Percentiles rank a stretch among this genome's conserved stretches.
Conservation (phyloP, 2,888 invertebrate genomes). For the Brachyptera putata region DNA sequence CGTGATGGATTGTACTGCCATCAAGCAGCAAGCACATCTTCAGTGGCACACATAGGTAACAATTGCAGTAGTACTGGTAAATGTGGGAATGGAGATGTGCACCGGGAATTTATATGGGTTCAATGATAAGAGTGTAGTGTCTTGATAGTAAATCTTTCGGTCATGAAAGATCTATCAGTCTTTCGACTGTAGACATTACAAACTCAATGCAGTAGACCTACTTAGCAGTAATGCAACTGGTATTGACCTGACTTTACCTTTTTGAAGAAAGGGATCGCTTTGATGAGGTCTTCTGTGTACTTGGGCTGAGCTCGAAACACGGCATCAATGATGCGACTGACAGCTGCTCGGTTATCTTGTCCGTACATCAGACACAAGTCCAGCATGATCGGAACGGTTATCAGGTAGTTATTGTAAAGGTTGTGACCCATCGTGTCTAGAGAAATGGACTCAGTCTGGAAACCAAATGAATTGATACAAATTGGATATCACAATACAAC, state of each 20-base stretch:
- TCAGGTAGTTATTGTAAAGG: constrained; percentile 74
- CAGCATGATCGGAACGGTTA: constrained; percentile 77
- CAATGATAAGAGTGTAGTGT: too few species aligned
- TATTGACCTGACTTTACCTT: too few species aligned
- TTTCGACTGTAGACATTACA: too few species aligned
- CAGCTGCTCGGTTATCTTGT: constrained; percentile 56
- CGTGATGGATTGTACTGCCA: neutral
- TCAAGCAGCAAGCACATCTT: neutral
- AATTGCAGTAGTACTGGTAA: too few species aligned
- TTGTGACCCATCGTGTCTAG: constrained; percentile 61
- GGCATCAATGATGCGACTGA: constrained; percentile 59
- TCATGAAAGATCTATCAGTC: too few species aligned
- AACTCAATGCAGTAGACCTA: too few species aligned
- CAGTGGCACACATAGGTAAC: neutral
- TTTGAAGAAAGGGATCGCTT: constrained; percentile 52
- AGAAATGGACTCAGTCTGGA: constrained; percentile 55
- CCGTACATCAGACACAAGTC: constrained; percentile 74
- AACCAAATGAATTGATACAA: too few species aligned
- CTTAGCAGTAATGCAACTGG: too few species aligned
- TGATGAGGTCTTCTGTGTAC: constrained; percentile 58
- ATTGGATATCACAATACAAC: too few species aligned
- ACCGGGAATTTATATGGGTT: too few species aligned
- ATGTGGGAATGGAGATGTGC: too few species aligned
- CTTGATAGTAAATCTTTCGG: too few species aligned
- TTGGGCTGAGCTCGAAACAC: constrained; percentile 63